Evolutionary conservation across 2,113 vertebrate species (phyloP), one percentile per base, ranked within the genome.

Genomic region (Guaruba guarouba): DNA sequence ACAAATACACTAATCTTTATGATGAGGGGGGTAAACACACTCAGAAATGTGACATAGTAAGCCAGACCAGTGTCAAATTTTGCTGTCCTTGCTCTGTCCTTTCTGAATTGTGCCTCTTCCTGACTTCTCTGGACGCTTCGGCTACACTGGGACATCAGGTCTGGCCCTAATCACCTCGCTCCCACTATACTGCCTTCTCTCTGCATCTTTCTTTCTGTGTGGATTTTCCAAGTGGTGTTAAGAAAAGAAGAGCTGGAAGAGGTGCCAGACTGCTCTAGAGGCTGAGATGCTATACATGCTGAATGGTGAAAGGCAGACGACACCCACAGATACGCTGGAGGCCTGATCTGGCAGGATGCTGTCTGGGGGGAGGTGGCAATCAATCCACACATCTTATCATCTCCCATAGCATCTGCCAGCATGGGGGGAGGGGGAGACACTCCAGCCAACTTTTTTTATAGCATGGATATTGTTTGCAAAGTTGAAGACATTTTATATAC

Each of bases 231-330:
- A 88, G 78, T 2, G 2, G 49, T 2, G 2, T 76, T 55, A 61
- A 89, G 87, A 81, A 74, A 51, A 43, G 39, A 83, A 86, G 92
- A 75, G 80, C 73, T 84, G 52, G 55, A 74, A 95, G 86, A 95
- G 86, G 86, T 96, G 96, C 85, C 88, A 97, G 96, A 94, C 96
- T 86, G 64, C 73, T 92, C 76, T 69, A 54, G 62, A 94, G 73
- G 82, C 92, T 86, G 88, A 82, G 91, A 92, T 64, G 44, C 79
- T 93, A 59, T 79, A 74, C 44, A 17, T 20, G 74, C 51, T 83
- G 85, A 88, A 77, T 35, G 90, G 75, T 19, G 59, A 87, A 85
- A 89, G 61, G 70, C 80, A 96, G 91, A 74, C 3, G 0, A 81
- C 92, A 88, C 88, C 85, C 91, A 75, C 41, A 1, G 82, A 85